phyloP scores from a whole-genome alignment of 2,113 vertebrate species.

The Limnothrissa miodon region DNA sequence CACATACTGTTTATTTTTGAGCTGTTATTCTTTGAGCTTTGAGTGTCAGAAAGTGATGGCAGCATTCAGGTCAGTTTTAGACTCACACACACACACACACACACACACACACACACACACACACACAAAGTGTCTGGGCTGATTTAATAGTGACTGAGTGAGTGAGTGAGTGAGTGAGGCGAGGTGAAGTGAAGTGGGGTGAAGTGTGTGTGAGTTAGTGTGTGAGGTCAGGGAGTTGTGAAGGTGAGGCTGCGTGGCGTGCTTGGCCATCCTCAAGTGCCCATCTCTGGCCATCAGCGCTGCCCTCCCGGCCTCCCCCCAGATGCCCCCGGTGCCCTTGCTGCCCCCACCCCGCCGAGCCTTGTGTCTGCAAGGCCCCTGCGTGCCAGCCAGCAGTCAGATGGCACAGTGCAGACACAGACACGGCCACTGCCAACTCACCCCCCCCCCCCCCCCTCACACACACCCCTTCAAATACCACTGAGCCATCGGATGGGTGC shows the following conservation, averaged over 20 bases:
- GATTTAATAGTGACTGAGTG: background rate
- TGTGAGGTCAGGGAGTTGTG: background rate
- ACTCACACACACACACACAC: background rate
- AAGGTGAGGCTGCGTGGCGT: background rate
- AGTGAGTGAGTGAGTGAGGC: no score
- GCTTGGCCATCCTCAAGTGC: background rate
- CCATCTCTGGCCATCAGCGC: background rate
- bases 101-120: constrained; percentile 1
- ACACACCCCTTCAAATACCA: constrained; percentile 28
- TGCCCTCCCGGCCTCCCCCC: background rate
- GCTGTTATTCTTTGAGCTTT: background rate
- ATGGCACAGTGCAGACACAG: constrained; percentile 61
- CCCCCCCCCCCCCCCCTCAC: background rate
- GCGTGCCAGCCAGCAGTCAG: constrained; percentile 53
- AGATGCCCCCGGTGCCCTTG: background rate
- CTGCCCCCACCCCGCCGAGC: constrained; percentile 42
- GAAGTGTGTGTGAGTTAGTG: background rate
- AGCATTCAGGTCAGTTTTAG: background rate
- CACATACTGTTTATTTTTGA: background rate
- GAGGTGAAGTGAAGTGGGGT: background rate
- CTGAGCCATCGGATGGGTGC: constrained; percentile 56
- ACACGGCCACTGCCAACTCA: constrained; percentile 54
- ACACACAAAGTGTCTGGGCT: background rate
- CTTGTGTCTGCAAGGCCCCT: constrained; percentile 56
- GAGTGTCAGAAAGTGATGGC: background rate